Conservation (phyloP, 2,113 vertebrate species). For the Solea senegalensis region DNA sequence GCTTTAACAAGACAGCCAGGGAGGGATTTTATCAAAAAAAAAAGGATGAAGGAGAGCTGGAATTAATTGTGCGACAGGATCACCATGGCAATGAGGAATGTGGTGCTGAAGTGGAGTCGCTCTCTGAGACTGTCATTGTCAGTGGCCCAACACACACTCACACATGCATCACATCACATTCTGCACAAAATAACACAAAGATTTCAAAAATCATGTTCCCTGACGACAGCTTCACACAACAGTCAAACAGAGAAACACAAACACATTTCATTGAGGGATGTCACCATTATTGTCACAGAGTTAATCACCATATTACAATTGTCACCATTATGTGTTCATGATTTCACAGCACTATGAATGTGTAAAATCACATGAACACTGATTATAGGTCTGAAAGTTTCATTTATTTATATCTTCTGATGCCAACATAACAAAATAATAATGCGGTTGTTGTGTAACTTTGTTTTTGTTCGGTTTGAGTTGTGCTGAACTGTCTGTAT, state of each 20-base stretch:
- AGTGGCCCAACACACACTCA: slow-evolving; percentile 31
- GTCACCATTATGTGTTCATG: no score
- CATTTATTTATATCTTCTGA: no score
- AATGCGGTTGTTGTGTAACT: no score
- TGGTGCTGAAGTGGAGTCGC: slow-evolving; percentile 50
- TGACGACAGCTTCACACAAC: slow-evolving; percentile 32
- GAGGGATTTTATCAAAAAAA: slow-evolving; percentile 43
- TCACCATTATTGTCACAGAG: no score
- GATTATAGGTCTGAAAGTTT: no score
- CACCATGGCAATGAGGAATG: slow-evolving; percentile 74
- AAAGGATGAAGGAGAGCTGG: slow-evolving; percentile 41
- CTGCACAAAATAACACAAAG: slow-evolving; percentile 60
- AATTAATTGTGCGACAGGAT: slow-evolving; percentile 60
- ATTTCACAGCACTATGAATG: no score
- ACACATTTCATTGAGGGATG: slow-evolving; percentile 34
- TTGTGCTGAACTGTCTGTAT: no score
- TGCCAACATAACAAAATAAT: no score
- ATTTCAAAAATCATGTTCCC: slow-evolving; percentile 41
- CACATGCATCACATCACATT: slow-evolving; percentile 52
- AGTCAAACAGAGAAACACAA: slow-evolving; percentile 31
- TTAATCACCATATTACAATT: no score
- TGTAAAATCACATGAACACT: no score
- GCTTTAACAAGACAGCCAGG: no score
- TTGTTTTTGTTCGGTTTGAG: no score
- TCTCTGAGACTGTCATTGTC: slow-evolving; percentile 50